Evolutionary conservation across 2,888 invertebrate species (phyloP), one percentile per base, ranked within the genome.

Genomic region (Lampropteryx suffumata): DNA sequence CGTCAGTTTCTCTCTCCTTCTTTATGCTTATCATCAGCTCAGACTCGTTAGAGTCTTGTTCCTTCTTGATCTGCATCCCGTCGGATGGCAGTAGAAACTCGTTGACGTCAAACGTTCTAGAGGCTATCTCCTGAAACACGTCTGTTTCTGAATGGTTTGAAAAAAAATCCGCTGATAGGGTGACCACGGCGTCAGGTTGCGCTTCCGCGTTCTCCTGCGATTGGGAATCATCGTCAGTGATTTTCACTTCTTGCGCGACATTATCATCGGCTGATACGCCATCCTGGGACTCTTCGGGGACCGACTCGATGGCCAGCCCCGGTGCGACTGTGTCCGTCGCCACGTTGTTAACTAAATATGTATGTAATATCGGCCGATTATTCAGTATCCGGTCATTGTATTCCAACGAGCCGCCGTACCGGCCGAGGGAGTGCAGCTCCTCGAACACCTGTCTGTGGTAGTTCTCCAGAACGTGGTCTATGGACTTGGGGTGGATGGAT

Each of bases 401-500:
- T 65, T 75, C 77, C 52, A 69, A 65, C 64, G 75, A 65, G 59
- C 69, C 67, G 51, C 71, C 79, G 67, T 86, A 85, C 1, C 89
- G 79, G 2, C 95, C 95, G 36, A 95, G 82, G 2, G 94, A 93
- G 74, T 95, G 94, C 41, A 95, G 79, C 69, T 94, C 95, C 69
- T 92, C 95, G 75, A 94, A 96, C 62, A 94, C 84, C 76, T 92
- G 93, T 67, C 94, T 88, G 78, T 95, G 94, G 76, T 95, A 94
- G 68, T 94, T 94, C 5, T 94, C 81, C 47, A 95, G 79, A 43
- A 94, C 90, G 41, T 94, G 93, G 76, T 95, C 95, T 40, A 94
- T 73, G 48, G 92, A 94, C 71, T 95, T 95, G 0, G 95, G 95
- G 65, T 95, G 94, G 21, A 94, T 90, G 67, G 86, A 93, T 48